These are phyloP conservation scores for Acridotheres tristis DNA, from an alignment of 2,797 vertebrate species.

Conservation along the genomic window DNA sequence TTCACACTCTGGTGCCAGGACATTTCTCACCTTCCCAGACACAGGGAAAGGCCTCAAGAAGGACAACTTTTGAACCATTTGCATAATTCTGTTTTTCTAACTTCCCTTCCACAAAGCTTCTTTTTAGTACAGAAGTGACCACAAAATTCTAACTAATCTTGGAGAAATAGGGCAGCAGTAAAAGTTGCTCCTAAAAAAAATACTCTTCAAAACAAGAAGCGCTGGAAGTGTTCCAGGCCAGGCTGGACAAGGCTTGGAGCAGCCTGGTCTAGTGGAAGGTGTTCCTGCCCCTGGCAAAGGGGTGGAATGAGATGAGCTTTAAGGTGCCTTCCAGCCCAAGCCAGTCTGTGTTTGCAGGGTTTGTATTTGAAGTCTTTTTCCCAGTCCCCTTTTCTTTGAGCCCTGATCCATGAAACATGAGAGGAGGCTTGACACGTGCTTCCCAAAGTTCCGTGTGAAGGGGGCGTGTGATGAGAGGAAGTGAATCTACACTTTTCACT, in stretches of 20 bases:
- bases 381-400: neutral
- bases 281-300: neutral
- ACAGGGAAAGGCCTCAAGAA: neutral
- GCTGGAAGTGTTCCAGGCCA: neutral
- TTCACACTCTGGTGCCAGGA: neutral
- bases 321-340: neutral
- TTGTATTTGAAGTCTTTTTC: neutral
- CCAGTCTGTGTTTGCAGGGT: neutral
- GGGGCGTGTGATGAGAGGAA: neutral
- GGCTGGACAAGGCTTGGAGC: neutral
- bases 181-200: neutral
- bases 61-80: neutral
- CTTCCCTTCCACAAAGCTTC: neutral
- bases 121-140: neutral
- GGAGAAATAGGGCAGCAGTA: neutral
- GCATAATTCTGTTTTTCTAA: neutral
- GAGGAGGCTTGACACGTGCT: neutral
- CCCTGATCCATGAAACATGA: neutral
- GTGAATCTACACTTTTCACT: neutral
- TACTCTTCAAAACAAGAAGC: neutral
- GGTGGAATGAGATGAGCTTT: neutral
- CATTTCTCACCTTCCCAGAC: conserved; percentile 33
- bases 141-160: neutral
- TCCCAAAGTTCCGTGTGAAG: neutral
- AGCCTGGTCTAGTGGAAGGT: neutral